Evolutionary conservation across 2,113 vertebrate species (phyloP).

Genomic region (Gorsachius goisagi): DNA sequence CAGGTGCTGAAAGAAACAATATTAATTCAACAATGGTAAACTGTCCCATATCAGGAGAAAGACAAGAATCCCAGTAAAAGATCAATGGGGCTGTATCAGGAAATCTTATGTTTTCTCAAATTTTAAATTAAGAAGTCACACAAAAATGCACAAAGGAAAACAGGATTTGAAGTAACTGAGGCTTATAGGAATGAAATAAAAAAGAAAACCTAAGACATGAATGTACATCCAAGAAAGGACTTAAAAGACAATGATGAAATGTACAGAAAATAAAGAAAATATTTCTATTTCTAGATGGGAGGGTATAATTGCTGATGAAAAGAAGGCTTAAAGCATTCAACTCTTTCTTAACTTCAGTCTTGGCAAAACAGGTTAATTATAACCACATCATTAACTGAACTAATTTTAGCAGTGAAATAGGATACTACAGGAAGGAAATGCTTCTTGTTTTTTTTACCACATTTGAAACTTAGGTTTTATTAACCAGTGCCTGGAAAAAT

Average conservation of each 20-base stretch:
- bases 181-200: not conserved
- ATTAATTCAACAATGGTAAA: not conserved
- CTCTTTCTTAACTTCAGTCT: not conserved
- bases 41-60: not conserved
- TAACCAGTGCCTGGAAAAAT: not conserved
- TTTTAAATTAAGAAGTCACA: not conserved
- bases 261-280: not conserved
- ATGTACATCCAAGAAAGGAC: not conserved
- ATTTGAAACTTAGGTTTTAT: not conserved
- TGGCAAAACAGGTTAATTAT: not conserved
- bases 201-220: not conserved
- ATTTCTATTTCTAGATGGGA: not conserved
- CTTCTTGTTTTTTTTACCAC: not conserved
- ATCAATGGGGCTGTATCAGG: not conserved
- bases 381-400: not conserved
- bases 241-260: not conserved
- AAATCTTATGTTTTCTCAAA: not conserved
- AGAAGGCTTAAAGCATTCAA: not conserved
- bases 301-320: not conserved
- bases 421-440: not conserved
- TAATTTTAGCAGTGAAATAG: not conserved
- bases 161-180: not conserved
- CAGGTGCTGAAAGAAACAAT: not conserved
- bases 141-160: not conserved
- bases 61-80: not conserved